phyloP scores from a whole-genome alignment of 2,113 vertebrate species.

The Cynopterus brachyotis region DNA sequence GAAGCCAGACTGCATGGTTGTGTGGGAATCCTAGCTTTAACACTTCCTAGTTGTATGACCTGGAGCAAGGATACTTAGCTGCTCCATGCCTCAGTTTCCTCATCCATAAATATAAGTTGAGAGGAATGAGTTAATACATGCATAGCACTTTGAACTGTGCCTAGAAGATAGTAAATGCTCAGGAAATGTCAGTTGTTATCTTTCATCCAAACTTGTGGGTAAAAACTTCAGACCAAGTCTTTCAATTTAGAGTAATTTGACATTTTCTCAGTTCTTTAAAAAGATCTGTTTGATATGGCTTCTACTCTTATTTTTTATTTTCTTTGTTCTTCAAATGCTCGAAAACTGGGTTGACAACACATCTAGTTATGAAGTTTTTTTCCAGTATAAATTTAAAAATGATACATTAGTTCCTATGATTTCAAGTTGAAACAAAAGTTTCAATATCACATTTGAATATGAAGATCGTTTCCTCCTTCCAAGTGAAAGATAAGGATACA shows the following conservation, averaged over 20 bases:
- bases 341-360: background rate
- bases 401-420: background rate
- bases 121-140: background rate
- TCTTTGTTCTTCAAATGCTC: background rate
- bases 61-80: background rate
- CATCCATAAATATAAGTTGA: background rate
- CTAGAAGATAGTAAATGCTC: background rate
- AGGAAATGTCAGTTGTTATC: background rate
- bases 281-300: background rate
- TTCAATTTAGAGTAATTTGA: background rate
- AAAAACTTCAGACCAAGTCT: background rate
- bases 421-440: conserved; percentile 31
- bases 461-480: background rate
- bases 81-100: background rate
- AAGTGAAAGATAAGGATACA: background rate
- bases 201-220: background rate
- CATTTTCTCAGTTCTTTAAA: conserved; percentile 14
- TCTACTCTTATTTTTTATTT: conserved; percentile 12
- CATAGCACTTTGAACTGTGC: background rate
- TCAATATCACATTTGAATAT: conserved; percentile 17
- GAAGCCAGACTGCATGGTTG: background rate
- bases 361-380: background rate
- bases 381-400: conserved; percentile 23
- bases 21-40: background rate
- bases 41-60: background rate